Percentiles rank a stretch among this genome's conserved stretches.
These are phyloP conservation scores for Hypercompe scribonia DNA, from an alignment of 2,888 invertebrate species.

Conservation along the genomic window DNA sequence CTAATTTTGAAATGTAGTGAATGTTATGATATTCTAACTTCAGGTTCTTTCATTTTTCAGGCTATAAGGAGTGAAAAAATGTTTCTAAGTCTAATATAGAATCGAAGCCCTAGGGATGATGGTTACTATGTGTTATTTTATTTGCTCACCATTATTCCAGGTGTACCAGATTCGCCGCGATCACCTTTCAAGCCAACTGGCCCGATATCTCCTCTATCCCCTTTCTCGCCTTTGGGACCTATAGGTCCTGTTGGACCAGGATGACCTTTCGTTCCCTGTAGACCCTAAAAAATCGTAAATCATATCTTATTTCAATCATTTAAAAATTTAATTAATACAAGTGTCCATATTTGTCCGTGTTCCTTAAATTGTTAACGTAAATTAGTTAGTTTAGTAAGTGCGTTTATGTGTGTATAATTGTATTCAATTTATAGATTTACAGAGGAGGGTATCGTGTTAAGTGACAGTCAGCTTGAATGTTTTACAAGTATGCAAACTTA, in stretches of 20 bases:
- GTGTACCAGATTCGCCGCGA: constrained; percentile 47
- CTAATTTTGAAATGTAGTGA: too few relatives aligned
- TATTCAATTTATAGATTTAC: not conserved
- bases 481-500: not conserved
- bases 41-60: too few relatives aligned
- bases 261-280: constrained; percentile 41
- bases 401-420: too few relatives aligned
- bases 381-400: too few relatives aligned
- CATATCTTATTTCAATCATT: not conserved
- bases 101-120: not conserved
- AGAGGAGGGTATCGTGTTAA: too few relatives aligned
- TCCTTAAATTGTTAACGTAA: too few relatives aligned
- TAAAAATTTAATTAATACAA: not conserved
- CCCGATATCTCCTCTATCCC: constrained; percentile 78
- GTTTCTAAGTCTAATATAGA: not conserved
- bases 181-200: constrained; percentile 38
- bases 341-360: not conserved
- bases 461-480: not conserved
- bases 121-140: not conserved
- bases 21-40: too few relatives aligned
- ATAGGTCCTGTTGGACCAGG: constrained; percentile 31
- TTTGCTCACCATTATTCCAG: constrained; percentile 47
- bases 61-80: too few relatives aligned
- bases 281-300: constrained; percentile 17
- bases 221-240: constrained; percentile 86